phyloP scores from a whole-genome alignment of 2,888 invertebrate genomes.

The Dasypolia templi region DNA sequence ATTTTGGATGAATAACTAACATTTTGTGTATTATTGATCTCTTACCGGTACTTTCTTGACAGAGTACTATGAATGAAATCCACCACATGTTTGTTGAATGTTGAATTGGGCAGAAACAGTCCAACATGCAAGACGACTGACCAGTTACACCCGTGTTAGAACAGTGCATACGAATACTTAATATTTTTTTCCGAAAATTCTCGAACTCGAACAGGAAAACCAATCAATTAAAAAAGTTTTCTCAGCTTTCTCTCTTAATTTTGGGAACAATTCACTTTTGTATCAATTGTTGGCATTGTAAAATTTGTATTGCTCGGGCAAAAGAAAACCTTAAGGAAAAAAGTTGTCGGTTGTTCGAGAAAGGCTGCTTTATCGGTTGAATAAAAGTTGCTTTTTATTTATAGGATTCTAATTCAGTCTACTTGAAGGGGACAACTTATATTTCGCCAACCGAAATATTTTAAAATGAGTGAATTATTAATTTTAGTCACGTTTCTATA shows the following conservation, averaged over 20 bases:
- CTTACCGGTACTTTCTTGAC: no score
- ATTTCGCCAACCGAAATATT: no score
- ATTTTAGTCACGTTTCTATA: neutral
- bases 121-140: neutral
- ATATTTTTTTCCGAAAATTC: neutral
- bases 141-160: neutral
- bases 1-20: no score
- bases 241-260: neutral
- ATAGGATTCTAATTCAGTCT: neutral
- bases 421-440: neutral
- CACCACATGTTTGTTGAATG: conserved; percentile 2
- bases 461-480: no score
- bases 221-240: neutral
- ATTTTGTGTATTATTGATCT: no score
- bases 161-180: neutral
- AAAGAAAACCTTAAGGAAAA: neutral
- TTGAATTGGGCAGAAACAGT: neutral
- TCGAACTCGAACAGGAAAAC: neutral
- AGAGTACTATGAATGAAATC: no score
- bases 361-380: no score
- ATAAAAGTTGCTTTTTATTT: neutral
- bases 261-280: conserved; percentile 7
- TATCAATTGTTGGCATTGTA: neutral
- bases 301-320: neutral
- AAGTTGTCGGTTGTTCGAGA: no score